Evolutionary conservation across 92 coral and sea anemone species (phyloP).

Genomic region (Epizoanthus stellaris): DNA sequence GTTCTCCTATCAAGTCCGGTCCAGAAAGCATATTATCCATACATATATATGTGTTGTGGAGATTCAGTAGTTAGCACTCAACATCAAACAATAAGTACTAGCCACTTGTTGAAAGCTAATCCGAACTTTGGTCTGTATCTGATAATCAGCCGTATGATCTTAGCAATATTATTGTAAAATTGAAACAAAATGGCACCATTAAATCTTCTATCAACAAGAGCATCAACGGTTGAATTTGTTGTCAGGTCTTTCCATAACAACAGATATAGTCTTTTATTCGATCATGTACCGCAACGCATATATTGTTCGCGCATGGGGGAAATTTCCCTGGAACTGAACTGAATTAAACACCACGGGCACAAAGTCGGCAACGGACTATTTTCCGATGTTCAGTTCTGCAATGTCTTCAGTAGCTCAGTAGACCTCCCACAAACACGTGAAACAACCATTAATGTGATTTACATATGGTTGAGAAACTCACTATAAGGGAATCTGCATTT

Average conservation of each 20-base stretch:
- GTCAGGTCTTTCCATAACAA: not conserved
- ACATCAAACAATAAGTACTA: not conserved
- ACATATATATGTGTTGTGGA: slow-evolving; percentile 4
- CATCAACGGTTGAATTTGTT: not conserved
- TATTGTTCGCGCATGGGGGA: no score
- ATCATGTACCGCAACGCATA: no score
- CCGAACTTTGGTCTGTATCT: slow-evolving; percentile 36
- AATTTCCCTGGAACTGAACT: no score
- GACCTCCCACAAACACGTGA: not conserved
- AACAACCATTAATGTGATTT: slow-evolving; percentile 18
- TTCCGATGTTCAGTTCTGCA: not conserved
- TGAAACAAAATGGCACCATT: slow-evolving; percentile 12
- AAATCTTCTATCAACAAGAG: slow-evolving; percentile 37
- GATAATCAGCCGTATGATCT: slow-evolving; percentile 21
- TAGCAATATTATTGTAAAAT: slow-evolving; percentile 23
- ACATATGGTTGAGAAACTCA: slow-evolving; percentile 24
- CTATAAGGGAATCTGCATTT: slow-evolving; percentile 13
- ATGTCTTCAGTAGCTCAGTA: not conserved
- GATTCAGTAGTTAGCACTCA: not conserved
- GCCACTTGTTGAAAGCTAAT: slow-evolving; percentile 21
- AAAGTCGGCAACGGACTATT: not conserved
- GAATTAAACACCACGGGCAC: no score
- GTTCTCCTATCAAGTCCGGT: slow-evolving; percentile 10
- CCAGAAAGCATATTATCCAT: not conserved
- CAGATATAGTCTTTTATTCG: not conserved